A percentile compares a stretch with the other conserved stretches of the same genome.
Conservation (phyloP, 1,140 invertebrate genomes). For the Apis dorsata region DNA sequence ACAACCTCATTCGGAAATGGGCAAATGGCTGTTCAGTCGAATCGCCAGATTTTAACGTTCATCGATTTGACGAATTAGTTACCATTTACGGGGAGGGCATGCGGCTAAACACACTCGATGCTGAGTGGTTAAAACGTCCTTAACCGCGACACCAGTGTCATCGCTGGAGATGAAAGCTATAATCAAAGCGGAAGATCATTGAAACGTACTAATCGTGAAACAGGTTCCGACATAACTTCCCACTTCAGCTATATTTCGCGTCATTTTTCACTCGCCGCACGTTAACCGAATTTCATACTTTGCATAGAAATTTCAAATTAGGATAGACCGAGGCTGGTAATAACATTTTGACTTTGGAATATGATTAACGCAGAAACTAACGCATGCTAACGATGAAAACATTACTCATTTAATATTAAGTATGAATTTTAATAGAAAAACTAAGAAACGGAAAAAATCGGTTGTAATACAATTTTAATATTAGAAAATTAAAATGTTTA, state of each 20-base stretch:
- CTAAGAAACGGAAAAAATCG: too few species aligned
- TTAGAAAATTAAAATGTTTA: too few species aligned
- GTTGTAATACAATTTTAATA: too few species aligned
- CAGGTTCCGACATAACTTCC: not conserved
- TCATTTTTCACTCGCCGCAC: not conserved
- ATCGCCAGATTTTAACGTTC: constrained; percentile 19
- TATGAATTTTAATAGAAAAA: too few species aligned
- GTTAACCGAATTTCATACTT: not conserved
- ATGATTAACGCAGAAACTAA: too few species aligned
- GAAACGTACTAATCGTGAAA: not conserved
- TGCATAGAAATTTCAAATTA: not conserved
- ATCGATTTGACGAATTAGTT: constrained; percentile 25
- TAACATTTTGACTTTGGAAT: too few species aligned
- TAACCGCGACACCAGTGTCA: not conserved
- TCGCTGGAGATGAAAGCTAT: not conserved
- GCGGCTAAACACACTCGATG: not conserved
- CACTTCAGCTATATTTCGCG: not conserved
- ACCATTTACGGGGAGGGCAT: not conserved
- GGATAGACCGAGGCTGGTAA: too few species aligned
- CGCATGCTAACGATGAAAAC: too few species aligned
- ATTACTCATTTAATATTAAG: too few species aligned
- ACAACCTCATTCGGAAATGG: constrained; percentile 11
- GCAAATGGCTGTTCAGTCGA: not conserved
- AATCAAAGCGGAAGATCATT: not conserved
- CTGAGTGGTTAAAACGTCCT: constrained; percentile 2